Conservation (phyloP, 1,140 invertebrate species). For the Drosophila chauvacae region DNA sequence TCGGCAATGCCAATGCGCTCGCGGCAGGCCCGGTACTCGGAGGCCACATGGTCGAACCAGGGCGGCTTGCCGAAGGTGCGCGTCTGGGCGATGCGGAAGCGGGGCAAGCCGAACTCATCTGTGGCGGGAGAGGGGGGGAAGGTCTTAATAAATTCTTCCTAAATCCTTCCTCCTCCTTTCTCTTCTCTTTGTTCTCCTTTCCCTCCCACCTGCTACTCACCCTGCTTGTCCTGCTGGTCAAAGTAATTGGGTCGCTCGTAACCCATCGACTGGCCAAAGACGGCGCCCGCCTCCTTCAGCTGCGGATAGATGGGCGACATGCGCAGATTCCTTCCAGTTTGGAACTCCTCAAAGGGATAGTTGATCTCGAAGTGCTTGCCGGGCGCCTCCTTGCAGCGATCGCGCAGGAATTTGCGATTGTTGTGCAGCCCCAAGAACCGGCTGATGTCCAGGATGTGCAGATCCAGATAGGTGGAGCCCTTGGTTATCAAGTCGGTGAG, state of each 20-base stretch:
- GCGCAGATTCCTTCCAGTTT: constrained; percentile 94
- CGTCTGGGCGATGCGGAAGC: constrained; percentile 89
- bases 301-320: constrained; percentile 98
- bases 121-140: neutral
- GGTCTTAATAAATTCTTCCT: too few relatives aligned
- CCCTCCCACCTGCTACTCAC: constrained; percentile 78
- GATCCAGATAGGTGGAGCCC: constrained; percentile 92
- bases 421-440: constrained; percentile 98
- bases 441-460: constrained; percentile 96
- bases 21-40: constrained; percentile 97
- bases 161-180: too few relatives aligned
- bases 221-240: constrained; percentile 86
- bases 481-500: constrained; percentile 95
- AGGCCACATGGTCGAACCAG: constrained; percentile 95
- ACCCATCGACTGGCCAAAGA: constrained; percentile 99
- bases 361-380: constrained; percentile 93
- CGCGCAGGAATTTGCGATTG: constrained; percentile 96
- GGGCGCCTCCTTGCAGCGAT: constrained; percentile 96
- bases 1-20: constrained; percentile 97
- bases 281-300: constrained; percentile 95
- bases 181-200: neutral
- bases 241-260: constrained; percentile 99
- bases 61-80: constrained; percentile 94
- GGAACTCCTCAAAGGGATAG: constrained; percentile 94
- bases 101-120: constrained; percentile 79